phyloP scores from a whole-genome alignment of 2,113 vertebrate genomes.

The Cygnus atratus region DNA sequence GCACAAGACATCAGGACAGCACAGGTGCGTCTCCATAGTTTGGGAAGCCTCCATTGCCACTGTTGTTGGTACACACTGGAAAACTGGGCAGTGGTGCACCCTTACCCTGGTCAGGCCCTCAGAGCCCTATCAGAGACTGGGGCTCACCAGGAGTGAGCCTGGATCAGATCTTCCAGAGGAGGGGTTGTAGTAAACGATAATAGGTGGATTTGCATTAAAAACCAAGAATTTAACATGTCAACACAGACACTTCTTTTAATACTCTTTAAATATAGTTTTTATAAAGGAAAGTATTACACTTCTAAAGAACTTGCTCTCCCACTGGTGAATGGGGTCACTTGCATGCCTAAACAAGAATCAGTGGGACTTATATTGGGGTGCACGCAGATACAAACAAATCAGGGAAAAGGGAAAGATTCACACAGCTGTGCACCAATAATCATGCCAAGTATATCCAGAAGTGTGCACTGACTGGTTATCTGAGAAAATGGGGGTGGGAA shows the following conservation, averaged over 20 bases:
- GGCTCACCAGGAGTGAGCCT: neutral
- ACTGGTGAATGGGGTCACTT: neutral
- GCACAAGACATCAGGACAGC: neutral
- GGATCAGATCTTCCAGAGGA: neutral
- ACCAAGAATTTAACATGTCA: neutral
- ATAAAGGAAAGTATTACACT: neutral
- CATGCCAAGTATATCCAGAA: neutral
- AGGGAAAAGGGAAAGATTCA: neutral
- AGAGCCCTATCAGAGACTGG: neutral
- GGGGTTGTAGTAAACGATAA: neutral
- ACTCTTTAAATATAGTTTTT: neutral
- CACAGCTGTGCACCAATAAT: neutral
- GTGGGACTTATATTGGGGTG: neutral
- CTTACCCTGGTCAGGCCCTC: fast-evolving
- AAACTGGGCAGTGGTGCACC: neutral
- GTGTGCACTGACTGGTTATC: neutral
- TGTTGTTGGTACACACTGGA: fast-evolving
- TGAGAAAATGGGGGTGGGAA: neutral
- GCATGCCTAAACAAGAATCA: neutral
- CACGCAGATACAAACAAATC: neutral
- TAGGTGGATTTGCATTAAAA: neutral
- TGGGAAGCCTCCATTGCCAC: neutral
- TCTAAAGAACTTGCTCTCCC: neutral
- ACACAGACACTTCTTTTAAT: neutral
- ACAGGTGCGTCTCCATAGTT: neutral